Percentiles rank a stretch among this genome's conserved stretches.
Conservation (phyloP, 1,140 invertebrate genomes). For the Helicoverpa zea region DNA sequence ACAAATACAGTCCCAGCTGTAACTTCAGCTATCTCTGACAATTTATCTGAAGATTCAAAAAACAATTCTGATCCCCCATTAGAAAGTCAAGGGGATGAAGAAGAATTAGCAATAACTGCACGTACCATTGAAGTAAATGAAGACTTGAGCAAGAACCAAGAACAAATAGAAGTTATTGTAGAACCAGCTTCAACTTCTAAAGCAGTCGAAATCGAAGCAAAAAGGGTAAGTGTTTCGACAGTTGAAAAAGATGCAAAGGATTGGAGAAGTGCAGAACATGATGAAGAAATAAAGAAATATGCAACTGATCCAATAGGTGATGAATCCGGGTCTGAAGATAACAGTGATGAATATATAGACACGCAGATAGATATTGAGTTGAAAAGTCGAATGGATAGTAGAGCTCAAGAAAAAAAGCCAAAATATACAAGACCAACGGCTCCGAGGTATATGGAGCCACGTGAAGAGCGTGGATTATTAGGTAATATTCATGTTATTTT, state of each 20-base stretch:
- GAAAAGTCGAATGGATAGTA: neutral
- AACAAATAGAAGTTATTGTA: neutral
- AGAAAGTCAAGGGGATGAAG: neutral
- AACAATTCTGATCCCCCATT: neutral
- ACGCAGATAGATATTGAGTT: neutral
- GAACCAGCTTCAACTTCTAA: neutral
- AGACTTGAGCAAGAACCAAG: neutral
- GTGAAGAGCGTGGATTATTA: neutral
- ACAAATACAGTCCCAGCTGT: too few relatives aligned
- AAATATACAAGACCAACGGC: neutral
- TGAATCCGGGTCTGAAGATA: neutral
- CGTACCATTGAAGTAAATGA: neutral
- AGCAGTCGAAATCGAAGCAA: neutral
- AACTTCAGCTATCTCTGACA: neutral
- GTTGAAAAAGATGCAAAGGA: neutral
- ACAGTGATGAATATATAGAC: neutral
- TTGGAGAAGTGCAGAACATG: conserved; percentile 32
- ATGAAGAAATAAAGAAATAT: neutral
- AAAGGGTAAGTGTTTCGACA: neutral
- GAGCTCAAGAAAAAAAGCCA: neutral
- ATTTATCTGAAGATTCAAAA: neutral
- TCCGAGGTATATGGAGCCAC: neutral
- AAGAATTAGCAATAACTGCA: neutral
- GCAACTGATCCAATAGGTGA: neutral
- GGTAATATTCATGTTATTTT: neutral